A percentile compares a stretch with the other conserved stretches of the same genome.
phyloP scores from a whole-genome alignment of 2,797 vertebrate species.

The Muscicapa striata region DNA sequence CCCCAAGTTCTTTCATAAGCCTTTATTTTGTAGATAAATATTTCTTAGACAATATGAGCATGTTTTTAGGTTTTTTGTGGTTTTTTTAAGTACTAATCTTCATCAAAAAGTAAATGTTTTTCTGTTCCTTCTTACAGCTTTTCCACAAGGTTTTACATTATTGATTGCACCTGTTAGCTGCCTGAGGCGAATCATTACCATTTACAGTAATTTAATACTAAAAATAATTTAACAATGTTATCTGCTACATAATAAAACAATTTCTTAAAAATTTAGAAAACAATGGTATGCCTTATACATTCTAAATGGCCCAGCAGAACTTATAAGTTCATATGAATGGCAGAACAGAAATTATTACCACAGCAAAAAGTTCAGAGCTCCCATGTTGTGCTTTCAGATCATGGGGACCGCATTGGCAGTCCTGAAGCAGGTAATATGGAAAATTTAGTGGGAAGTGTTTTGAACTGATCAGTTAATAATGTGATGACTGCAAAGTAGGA shows the following conservation, averaged over 20 bases:
- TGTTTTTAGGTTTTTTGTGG: background rate
- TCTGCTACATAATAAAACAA: background rate
- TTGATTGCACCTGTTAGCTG: background rate
- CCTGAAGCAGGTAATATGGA: background rate
- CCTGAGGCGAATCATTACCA: background rate
- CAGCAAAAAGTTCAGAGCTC: background rate
- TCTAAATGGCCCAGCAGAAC: background rate
- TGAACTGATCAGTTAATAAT: background rate
- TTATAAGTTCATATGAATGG: background rate
- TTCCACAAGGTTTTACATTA: background rate
- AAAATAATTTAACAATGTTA: background rate
- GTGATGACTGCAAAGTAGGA: background rate
- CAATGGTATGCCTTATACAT: background rate
- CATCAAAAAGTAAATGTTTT: background rate
- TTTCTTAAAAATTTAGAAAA: rapidly evolving
- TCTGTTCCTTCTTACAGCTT: background rate
- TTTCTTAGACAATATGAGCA: background rate
- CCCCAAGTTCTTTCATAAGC: background rate
- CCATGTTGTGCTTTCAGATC: background rate
- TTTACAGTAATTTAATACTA: background rate
- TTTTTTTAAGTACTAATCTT: background rate
- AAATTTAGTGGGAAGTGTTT: background rate
- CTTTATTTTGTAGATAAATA: background rate
- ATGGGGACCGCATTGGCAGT: background rate
- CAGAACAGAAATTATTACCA: background rate